Evolutionary conservation across 1,140 invertebrate genomes (phyloP).

Genomic region (Drosophila repleta): DNA sequence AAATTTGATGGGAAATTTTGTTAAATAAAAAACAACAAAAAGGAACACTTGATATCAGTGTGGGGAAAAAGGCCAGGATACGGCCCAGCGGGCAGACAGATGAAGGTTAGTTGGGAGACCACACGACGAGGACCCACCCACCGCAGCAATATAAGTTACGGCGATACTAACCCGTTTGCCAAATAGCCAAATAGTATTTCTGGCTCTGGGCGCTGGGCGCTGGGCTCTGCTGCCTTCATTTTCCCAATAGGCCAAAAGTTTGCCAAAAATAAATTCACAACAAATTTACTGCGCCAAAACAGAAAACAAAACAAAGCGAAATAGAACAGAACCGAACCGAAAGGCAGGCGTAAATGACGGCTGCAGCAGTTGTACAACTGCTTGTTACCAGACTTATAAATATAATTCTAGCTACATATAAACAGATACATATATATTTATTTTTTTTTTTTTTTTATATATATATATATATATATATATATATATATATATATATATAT

Average conservation of each 20-base stretch:
- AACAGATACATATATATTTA: neutral
- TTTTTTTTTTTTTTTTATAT: no score
- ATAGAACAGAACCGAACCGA: neutral
- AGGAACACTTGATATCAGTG: conserved; percentile 33
- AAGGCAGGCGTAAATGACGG: conserved; percentile 34
- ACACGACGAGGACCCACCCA: conserved; percentile 19
- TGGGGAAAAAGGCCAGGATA: conserved; percentile 32
- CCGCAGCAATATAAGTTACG: conserved; percentile 30
- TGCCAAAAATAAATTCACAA: conserved; percentile 51
- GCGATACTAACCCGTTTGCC: conserved; percentile 38
- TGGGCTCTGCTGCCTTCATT: neutral
- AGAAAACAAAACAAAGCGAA: neutral
- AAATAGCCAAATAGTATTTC: neutral
- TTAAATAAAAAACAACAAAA: conserved; percentile 26
- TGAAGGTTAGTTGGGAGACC: conserved; percentile 41
- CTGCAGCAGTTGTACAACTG: conserved; percentile 47
- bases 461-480: neutral
- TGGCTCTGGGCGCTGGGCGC: neutral
- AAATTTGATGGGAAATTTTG: conserved; percentile 26
- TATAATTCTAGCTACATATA: neutral
- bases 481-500: neutral
- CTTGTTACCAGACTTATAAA: conserved; percentile 14
- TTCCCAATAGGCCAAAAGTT: conserved; percentile 55
- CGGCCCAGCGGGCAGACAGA: conserved; percentile 37
- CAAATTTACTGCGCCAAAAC: conserved; percentile 51